Evolutionary conservation across 2,113 vertebrate species (phyloP), one percentile per base, ranked within the genome.

Genomic region (Neodontobutis hainanensis): DNA sequence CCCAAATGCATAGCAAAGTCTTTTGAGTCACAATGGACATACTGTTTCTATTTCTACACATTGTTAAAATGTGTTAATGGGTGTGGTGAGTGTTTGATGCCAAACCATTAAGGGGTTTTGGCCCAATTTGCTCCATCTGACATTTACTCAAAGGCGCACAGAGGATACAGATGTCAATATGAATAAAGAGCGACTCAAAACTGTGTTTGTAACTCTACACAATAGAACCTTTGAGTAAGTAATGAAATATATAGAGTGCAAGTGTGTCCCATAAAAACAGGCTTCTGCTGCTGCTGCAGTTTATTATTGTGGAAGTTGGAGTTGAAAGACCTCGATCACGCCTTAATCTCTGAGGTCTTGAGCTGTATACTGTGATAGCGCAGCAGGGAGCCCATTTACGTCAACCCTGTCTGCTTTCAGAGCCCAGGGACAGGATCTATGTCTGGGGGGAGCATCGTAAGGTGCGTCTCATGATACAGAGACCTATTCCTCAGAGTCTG

Each of bases 301-400:
- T 83, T 81, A 52, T 80, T 80, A 73, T 82, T 67, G 46, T 47
- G 58, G 61, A 35, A 71, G 66, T 15, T 62, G 46, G 64, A 67
- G 80, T 51, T 64, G 68, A 78, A 69, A 60, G 73, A 48, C 64
- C 48, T 60, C 43, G 73, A 83, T 85, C 68, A 27, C 65, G 46
- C 65, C 49, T 60, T 68, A 15, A 56, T 77, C 88, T 73, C 83
- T 34, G 42, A 71, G 78, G 82, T 44, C 60, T 67, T n/a, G 65
- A 56, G 68, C 59, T 74, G 70, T 15, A 61, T 68, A 66, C 45
- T 10, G 66, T 46, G 86, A 83, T 77, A 86, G 82, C 70, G 71
- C 81, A 83, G 80, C 66, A 82, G 85, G 77, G 86, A 82, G 61
- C 56, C 57, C 80, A 88, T 92, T 89, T 91, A 90, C 91, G 91